Percentiles rank a stretch among this genome's conserved stretches.
These are phyloP conservation scores for Sorex maritimensis DNA, from an alignment of 2,797 vertebrate species.

Conservation along the genomic window DNA sequence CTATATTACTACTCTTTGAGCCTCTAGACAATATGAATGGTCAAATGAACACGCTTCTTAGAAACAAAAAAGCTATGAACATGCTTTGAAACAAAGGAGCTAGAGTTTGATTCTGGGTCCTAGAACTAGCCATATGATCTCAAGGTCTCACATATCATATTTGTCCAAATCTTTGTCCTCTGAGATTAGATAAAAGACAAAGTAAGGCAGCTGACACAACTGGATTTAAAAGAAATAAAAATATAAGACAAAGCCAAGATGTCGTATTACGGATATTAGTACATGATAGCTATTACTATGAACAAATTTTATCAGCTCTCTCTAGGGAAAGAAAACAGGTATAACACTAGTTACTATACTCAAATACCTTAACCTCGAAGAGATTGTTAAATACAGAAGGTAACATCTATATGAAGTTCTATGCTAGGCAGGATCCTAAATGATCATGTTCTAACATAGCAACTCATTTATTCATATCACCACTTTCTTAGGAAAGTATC, in stretches of 20 bases:
- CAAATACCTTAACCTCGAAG: slow-evolving; percentile 8
- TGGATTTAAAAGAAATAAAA: slow-evolving; percentile 47
- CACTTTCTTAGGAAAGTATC: background rate
- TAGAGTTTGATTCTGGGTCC: slow-evolving; percentile 9
- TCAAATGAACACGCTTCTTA: background rate
- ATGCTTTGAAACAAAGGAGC: background rate
- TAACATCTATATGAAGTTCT: background rate
- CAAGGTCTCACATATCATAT: slow-evolving; percentile 18
- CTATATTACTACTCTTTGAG: background rate
- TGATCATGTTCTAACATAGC: slow-evolving; percentile 28
- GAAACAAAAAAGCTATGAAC: background rate
- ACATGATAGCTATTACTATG: background rate
- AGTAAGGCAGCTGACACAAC: background rate
- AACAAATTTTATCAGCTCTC: slow-evolving; percentile 38
- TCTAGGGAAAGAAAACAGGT: slow-evolving; percentile 31
- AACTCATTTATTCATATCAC: slow-evolving; percentile 23
- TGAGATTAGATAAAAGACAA: background rate
- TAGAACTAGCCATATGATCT: slow-evolving; percentile 30
- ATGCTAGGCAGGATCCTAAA: slow-evolving; percentile 25
- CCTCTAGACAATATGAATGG: background rate
- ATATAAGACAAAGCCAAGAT: background rate
- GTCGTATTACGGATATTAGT: background rate
- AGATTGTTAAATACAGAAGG: background rate
- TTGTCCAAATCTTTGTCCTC: slow-evolving; percentile 3
- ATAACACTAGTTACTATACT: slow-evolving; percentile 8